Conservation (phyloP, 2,888 invertebrate genomes). For the Aplocera efformata region DNA sequence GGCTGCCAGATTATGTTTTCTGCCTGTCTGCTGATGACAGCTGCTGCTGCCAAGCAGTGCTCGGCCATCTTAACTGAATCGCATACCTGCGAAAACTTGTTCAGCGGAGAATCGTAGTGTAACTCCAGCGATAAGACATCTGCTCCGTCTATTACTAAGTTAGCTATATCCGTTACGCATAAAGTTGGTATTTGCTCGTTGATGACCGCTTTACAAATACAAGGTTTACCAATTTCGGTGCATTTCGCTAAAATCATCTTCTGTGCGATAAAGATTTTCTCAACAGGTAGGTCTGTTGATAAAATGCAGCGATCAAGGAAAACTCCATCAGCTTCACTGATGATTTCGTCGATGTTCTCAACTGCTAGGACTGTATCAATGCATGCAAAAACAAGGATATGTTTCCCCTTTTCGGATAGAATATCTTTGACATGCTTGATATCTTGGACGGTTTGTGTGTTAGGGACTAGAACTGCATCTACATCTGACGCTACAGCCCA, state of each 20-base stretch:
- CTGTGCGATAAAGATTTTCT: conserved; percentile 92
- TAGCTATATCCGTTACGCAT: conserved; percentile 93
- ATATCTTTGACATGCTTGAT: conserved; percentile 51
- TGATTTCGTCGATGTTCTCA: conserved; percentile 85
- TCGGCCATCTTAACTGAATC: conserved; percentile 74
- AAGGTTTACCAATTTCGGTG: conserved; percentile 91
- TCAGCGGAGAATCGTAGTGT: conserved; percentile 65
- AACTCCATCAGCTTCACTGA: conserved; percentile 89
- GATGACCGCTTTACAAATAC: conserved; percentile 93
- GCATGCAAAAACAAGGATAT: conserved; percentile 63
- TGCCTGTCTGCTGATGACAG: conserved; percentile 90
- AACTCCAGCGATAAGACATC: conserved; percentile 92
- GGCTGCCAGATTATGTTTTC: conserved; percentile 92
- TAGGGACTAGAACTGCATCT: conserved; percentile 63
- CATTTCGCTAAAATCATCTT: conserved; percentile 93
- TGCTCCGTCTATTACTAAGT: conserved; percentile 93
- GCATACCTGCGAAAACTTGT: conserved; percentile 50
- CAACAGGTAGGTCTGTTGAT: conserved; percentile 92
- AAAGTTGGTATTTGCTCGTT: conserved; percentile 89
- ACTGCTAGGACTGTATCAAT: conserved; percentile 58
- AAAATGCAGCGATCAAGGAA: conserved; percentile 93
- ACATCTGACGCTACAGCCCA: conserved; percentile 70
- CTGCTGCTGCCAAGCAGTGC: conserved; percentile 85
- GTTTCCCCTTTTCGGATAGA: conserved; percentile 63
- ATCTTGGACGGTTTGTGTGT: conserved; percentile 51